Base-by-base conservation (phyloP, 2,888 invertebrate species). In the Pristionchus fissidentatus region DNA sequence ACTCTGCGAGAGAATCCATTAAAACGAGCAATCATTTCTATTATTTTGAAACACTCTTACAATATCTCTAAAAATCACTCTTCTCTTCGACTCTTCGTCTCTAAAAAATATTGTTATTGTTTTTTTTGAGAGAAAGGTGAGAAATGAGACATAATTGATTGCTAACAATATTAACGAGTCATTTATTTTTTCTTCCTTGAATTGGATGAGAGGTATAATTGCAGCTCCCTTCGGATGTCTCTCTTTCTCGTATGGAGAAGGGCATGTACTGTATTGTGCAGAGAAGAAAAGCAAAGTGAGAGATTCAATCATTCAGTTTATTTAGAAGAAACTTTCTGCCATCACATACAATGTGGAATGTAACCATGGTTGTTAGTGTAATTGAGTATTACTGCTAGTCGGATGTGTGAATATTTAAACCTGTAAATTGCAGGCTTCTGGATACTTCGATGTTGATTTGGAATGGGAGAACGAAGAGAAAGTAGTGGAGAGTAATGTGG, bases 401-500 rank as follows among this genome's bases (percentile, higher is more conserved):
- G 38, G 66, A 41, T 7, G 22, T 13, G 35, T 8, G 62, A 22
- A 35, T 32, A 38, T 35, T n/a, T 35, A 29, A 35, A 22, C 5
- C 19, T 35, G n/a, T 66, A 26, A 1, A 57, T 80, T 80, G n/a
- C 41, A 80, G 84, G 77, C 86, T n/a, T 77, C 89, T 0, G 85
- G 90, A 26, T 91, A 86, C 85, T 91, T 89, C 84, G 91, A 91
- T 77, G 90, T 86, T 5, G 91, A 91, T 82, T 66, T 91, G 41
- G 90, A 91, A 57, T 91, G 90, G 89, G 87, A 87, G 46, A 88
- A 90, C 52, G 89, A 90, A 38, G 89, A 90, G 75, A 91, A 91
- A 60, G 86, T 90, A 13, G 81, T 84, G 46, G 89, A 88, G 82
- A 86, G 86, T 70, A 88, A 87, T 73, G 86, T 89, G 83, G 88